A percentile compares a stretch with the other conserved stretches of the same genome.
These are phyloP conservation scores for Chrysolina oricalcia DNA, from an alignment of 2,888 invertebrate genomes.

Conservation along the genomic window DNA sequence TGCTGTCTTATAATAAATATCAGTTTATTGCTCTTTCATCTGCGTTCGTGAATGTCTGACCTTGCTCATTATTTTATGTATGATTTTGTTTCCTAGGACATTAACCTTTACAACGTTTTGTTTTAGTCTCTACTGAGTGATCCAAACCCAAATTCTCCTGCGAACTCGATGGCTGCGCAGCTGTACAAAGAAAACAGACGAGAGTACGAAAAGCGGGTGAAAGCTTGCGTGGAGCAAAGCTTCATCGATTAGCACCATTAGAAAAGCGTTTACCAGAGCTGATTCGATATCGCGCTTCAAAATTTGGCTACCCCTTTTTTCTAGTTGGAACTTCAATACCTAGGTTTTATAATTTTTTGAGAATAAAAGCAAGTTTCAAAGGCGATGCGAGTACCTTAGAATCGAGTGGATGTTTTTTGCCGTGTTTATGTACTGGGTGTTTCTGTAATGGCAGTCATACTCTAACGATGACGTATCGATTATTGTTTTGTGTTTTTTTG, in stretches of 20 bases:
- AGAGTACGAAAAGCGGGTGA: constrained; percentile 99
- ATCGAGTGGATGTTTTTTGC: constrained; percentile 41
- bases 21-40: no score
- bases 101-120: constrained; percentile 54
- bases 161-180: constrained; percentile 99
- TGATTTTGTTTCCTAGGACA: not conserved
- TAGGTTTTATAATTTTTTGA: constrained; percentile 35
- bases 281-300: constrained; percentile 55
- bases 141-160: constrained; percentile 99
- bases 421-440: constrained; percentile 38
- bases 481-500: not conserved
- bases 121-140: constrained; percentile 99
- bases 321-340: constrained; percentile 51
- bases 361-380: constrained; percentile 31
- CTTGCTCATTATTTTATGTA: no score
- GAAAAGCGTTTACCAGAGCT: constrained; percentile 53
- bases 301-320: constrained; percentile 60
- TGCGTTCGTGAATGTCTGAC: no score
- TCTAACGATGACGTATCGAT: not conserved
- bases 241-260: constrained; percentile 88
- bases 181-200: constrained; percentile 99
- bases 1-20: no score
- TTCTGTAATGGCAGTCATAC: constrained; percentile 33
- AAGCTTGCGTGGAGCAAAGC: constrained; percentile 99
- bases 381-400: constrained; percentile 40